A percentile compares a stretch with the other conserved stretches of the same genome.
These are phyloP conservation scores for Cryptosula pallasiana DNA, from an alignment of 2,888 invertebrate species.

Conservation along the genomic window DNA sequence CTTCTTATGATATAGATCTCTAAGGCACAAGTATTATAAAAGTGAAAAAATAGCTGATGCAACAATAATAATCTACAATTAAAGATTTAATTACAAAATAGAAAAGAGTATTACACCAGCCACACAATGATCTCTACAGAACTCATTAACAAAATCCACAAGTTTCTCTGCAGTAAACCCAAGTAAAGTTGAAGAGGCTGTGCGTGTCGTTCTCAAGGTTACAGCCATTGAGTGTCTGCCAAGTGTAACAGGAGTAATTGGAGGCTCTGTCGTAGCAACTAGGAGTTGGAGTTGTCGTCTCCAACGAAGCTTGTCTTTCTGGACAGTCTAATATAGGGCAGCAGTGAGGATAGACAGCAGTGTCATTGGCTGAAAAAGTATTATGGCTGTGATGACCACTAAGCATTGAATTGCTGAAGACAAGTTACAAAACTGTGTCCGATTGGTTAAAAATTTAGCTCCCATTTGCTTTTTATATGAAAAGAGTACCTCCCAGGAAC, in stretches of 20 bases:
- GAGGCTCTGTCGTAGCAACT: conserved; percentile 5
- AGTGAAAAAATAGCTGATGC: too few relatives aligned
- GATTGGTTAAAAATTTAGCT: too few relatives aligned
- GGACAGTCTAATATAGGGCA: conserved; percentile 11
- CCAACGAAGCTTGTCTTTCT: background rate
- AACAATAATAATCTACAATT: too few relatives aligned
- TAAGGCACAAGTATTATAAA: too few relatives aligned
- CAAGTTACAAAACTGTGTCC: too few relatives aligned
- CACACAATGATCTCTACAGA: background rate
- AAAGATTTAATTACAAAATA: too few relatives aligned
- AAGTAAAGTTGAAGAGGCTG: conserved; percentile 13
- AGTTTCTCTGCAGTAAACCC: background rate
- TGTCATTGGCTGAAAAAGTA: background rate
- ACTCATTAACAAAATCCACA: background rate
- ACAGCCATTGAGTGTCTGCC: background rate
- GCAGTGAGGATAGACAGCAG: conserved; percentile 20
- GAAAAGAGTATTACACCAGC: too few relatives aligned
- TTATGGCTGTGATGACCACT: too few relatives aligned
- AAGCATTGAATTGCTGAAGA: too few relatives aligned
- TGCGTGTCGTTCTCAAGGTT: background rate
- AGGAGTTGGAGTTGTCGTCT: background rate
- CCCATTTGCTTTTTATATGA: too few relatives aligned
- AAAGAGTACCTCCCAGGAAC: too few relatives aligned
- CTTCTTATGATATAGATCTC: too few relatives aligned
- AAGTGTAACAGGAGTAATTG: background rate